These are phyloP conservation scores for Zygothrica quintamaculata DNA, from an alignment of 2,888 invertebrate species.

Conservation along the genomic window DNA sequence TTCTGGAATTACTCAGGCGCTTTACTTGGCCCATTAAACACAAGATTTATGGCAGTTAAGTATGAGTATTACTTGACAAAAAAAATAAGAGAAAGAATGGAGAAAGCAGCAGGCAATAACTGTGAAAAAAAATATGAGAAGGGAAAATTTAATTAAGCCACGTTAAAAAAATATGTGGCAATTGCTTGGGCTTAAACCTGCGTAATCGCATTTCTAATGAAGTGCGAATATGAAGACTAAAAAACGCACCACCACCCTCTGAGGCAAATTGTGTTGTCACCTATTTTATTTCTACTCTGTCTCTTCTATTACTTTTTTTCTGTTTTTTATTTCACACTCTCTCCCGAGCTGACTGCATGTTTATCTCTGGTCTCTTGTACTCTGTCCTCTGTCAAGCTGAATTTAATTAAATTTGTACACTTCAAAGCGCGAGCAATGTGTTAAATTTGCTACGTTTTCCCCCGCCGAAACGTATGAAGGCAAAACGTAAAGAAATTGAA, in stretches of 20 bases:
- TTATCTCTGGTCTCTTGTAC: not conserved
- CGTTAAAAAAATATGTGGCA: constrained; percentile 53
- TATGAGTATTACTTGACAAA: not conserved
- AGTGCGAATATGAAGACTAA: constrained; percentile 68
- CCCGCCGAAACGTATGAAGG: constrained; percentile 49
- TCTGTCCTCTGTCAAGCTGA: constrained; percentile 48
- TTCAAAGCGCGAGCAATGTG: constrained; percentile 77
- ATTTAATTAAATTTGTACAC: constrained; percentile 79
- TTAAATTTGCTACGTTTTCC: constrained; percentile 61
- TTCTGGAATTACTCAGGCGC: too few relatives aligned
- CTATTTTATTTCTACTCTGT: constrained; percentile 66
- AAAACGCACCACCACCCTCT: constrained; percentile 20
- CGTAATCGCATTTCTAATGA: constrained; percentile 78
- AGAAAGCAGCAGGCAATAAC: not conserved
- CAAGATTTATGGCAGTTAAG: constrained; percentile 28
- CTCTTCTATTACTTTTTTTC: constrained; percentile 43
- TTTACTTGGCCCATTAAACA: constrained; percentile 22
- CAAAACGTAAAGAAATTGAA: constrained; percentile 40
- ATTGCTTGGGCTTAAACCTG: constrained; percentile 54
- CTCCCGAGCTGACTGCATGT: constrained; percentile 31
- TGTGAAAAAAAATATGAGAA: not conserved
- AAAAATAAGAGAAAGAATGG: too few relatives aligned
- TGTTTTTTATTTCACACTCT: too few relatives aligned
- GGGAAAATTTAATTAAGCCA: constrained; percentile 49
- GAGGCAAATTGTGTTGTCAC: constrained; percentile 69